Evolutionary conservation across 2,113 vertebrate genomes (phyloP), one percentile per base, ranked within the genome.

Genomic region (Sturnus vulgaris): DNA sequence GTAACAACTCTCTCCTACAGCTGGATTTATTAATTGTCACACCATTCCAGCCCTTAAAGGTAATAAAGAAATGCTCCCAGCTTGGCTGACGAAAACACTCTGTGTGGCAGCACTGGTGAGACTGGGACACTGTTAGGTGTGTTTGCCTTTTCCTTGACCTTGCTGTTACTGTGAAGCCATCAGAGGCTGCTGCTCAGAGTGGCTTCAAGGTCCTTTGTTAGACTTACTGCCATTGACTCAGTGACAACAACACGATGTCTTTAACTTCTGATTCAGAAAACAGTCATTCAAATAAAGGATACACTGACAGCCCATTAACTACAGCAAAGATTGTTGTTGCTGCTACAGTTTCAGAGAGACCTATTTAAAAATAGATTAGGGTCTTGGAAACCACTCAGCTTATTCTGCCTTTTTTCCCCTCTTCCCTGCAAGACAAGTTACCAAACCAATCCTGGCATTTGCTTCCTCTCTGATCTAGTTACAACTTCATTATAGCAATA

Each of bases 321-420:
- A 86, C 79, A 82, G 93, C 82, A 86, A 92, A 95, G 97, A 98
- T 97, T 94, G 96, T 92, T 95, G 96, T 25, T 90, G 92, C 72
- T 95, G 92, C 93, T 87, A 92, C 85, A 64, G 77, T 93, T 91
- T 95, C 91, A 94, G 63, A 90, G 82, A 96, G 90, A 96, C 92
- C 93, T 97, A 88, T 95, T 98, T 97, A 97, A 97, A 98, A 97
- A 96, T 72, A 97, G 91, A 98, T 98, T 96, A 96, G 73, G 80
- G 87, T 86, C 64, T 94, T 88, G 70, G 90, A 95, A 96, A 95
- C 83, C 66, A 83, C 87, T 95, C 88, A 83, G 78, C 79, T 68
- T 97, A 70, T 96, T 94, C 90, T 97, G 77, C 93, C 92, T 91
- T 93, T 90, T 86, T 6, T 7, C 28, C n/a, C 37, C 30, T 94